Evolutionary conservation across 2,888 invertebrate species (phyloP).

Genomic region (Cephus pulcher): DNA sequence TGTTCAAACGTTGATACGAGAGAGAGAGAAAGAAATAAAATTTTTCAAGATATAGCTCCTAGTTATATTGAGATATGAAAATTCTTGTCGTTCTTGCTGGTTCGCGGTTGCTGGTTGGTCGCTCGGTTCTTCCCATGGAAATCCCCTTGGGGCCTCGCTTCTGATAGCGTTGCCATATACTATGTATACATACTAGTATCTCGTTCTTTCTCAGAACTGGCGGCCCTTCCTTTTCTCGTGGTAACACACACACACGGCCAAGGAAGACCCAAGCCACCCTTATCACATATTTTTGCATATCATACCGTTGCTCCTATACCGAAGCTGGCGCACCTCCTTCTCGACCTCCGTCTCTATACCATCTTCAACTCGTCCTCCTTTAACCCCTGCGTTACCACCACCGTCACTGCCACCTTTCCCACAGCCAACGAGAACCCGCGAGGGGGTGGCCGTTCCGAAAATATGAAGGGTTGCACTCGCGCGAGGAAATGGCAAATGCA

Average conservation of each 20-base stretch:
- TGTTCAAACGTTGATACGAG: neutral
- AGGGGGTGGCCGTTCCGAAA: slow-evolving; percentile 22
- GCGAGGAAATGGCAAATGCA: slow-evolving; percentile 23
- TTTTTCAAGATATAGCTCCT: slow-evolving; percentile 10
- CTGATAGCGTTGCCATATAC: slow-evolving; percentile 51
- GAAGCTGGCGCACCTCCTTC: slow-evolving; percentile 8
- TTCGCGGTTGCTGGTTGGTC: slow-evolving; percentile 37
- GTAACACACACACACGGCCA: slow-evolving; percentile 6
- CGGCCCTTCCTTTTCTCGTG: slow-evolving; percentile 8
- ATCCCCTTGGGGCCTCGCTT: slow-evolving; percentile 46
- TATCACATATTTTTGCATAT: slow-evolving; percentile 61
- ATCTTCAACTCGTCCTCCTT: neutral
- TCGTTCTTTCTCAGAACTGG: neutral
- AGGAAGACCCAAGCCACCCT: slow-evolving; percentile 42
- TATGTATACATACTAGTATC: neutral
- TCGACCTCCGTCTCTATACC: slow-evolving; percentile 1
- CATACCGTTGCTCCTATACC: slow-evolving; percentile 30
- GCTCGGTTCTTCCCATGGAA: slow-evolving; percentile 32
- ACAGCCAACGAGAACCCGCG: slow-evolving; percentile 19
- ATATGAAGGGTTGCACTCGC: slow-evolving; percentile 13
- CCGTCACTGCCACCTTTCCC: neutral
- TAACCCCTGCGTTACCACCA: neutral
- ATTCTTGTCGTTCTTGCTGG: slow-evolving; percentile 53
- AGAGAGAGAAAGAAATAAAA: neutral
- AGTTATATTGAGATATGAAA: slow-evolving; percentile 56